Percentiles rank a stretch among this genome's conserved stretches.
Conservation (phyloP, 2,797 vertebrate genomes). For the Triplophysa yarkandensis region DNA sequence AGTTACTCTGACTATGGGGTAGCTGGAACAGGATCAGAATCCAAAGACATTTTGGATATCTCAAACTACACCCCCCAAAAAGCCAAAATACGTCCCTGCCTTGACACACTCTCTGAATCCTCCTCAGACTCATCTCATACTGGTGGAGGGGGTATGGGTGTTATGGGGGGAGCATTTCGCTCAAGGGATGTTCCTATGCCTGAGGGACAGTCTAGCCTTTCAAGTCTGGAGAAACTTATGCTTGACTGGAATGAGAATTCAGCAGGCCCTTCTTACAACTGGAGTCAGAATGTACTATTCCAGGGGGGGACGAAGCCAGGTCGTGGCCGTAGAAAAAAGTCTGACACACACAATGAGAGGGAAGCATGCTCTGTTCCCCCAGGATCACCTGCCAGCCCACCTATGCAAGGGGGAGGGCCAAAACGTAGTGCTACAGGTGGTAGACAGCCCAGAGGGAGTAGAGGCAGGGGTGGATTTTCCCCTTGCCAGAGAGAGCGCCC, state of each 20-base stretch:
- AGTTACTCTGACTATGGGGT: constrained; percentile 87
- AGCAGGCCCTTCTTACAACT: constrained; percentile 93
- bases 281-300: constrained; percentile 98
- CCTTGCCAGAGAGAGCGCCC: constrained; percentile 89
- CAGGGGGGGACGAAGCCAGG: constrained; percentile 92
- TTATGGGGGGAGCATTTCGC: constrained; percentile 69
- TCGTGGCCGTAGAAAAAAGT: constrained; percentile 92
- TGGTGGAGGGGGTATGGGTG: constrained; percentile 73
- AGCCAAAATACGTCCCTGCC: constrained; percentile 89
- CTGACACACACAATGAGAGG: constrained; percentile 77
- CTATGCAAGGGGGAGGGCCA: constrained; percentile 76
- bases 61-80: constrained; percentile 99
- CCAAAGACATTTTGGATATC: constrained; percentile 98
- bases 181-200: constrained; percentile 67
- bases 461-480: constrained; percentile 85
- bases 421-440: constrained; percentile 54
- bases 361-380: constrained; percentile 74
- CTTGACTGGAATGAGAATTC: constrained; percentile 99
- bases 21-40: constrained; percentile 71
- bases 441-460: constrained; percentile 57
- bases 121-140: constrained; percentile 96
- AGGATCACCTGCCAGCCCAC: constrained; percentile 82
- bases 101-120: constrained; percentile 92
- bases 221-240: constrained; percentile 97
- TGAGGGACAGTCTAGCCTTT: constrained; percentile 91